Evolutionary conservation across 2,797 vertebrate genomes (phyloP).

Genomic region (Eulemur rubriventer): DNA sequence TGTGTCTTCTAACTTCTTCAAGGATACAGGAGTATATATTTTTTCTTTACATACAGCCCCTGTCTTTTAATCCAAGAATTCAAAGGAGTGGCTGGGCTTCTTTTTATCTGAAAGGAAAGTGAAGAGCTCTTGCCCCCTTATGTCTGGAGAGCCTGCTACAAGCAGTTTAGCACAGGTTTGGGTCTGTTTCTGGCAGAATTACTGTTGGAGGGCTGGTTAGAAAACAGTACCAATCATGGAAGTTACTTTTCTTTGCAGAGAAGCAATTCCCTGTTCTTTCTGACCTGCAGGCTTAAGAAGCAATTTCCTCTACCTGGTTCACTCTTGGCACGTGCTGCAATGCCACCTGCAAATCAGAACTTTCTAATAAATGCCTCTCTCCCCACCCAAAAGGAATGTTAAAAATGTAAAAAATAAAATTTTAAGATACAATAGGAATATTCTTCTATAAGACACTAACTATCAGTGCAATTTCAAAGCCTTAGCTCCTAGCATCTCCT

Average conservation of each 20-base stretch:
- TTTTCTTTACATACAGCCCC: background rate
- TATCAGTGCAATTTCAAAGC: background rate
- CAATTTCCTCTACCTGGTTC: constrained; percentile 47
- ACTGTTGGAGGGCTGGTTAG: background rate
- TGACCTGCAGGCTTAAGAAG: constrained; percentile 14
- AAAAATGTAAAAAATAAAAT: background rate
- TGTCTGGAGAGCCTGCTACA: background rate
- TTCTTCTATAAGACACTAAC: background rate
- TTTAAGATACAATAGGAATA: background rate
- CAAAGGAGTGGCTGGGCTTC: background rate
- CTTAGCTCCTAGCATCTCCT: background rate
- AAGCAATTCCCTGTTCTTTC: constrained; percentile 38
- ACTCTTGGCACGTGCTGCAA: background rate
- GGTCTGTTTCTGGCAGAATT: background rate
- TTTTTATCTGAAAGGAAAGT: constrained; percentile 13
- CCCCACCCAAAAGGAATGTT: background rate
- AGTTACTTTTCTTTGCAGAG: constrained; percentile 47
- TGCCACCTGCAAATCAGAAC: constrained; percentile 14
- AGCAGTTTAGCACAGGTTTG: background rate
- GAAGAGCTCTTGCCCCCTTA: background rate
- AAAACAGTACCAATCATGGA: background rate
- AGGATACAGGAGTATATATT: background rate
- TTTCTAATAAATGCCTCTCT: constrained; percentile 10
- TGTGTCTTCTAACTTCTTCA: background rate
- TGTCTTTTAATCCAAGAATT: background rate